Conservation (phyloP, 53 echinoderm and acorn worm genomes). For the Apostichopus leukothele region DNA sequence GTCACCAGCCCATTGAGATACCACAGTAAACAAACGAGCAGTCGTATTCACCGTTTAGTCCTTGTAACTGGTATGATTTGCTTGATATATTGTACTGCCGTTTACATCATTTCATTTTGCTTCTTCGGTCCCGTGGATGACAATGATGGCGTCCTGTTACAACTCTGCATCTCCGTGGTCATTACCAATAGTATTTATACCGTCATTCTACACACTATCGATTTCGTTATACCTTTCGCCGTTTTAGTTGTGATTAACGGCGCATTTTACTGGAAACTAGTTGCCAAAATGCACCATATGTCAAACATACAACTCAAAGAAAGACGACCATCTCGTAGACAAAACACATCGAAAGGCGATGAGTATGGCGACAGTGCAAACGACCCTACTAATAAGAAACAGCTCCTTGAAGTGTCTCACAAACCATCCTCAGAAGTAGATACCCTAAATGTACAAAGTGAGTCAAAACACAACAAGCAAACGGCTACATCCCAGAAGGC, state of each 20-base stretch:
- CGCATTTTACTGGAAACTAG: constrained; percentile 21
- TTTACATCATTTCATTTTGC: not conserved
- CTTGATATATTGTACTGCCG: not conserved
- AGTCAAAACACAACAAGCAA: too few relatives aligned
- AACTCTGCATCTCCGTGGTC: not conserved
- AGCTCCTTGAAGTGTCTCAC: too few relatives aligned
- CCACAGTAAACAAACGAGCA: not conserved
- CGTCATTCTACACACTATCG: not conserved
- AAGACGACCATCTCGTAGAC: too few relatives aligned
- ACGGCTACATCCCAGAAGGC: too few relatives aligned
- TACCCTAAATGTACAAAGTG: too few relatives aligned
- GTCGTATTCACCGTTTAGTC: not conserved
- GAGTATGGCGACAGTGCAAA: too few relatives aligned
- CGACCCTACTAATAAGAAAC: too few relatives aligned
- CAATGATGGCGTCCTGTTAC: not conserved
- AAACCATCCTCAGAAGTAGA: too few relatives aligned
- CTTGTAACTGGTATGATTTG: not conserved
- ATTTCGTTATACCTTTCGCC: constrained; percentile 2
- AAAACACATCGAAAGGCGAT: too few relatives aligned
- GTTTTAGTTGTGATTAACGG: not conserved
- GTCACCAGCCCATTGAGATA: constrained; percentile 7
- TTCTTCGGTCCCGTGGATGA: not conserved
- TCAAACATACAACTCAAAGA: not conserved
- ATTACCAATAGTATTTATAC: not conserved
- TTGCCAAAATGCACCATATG: not conserved